Conservation (phyloP, 2,888 invertebrate genomes). For the Rotaria sp. region DNA sequence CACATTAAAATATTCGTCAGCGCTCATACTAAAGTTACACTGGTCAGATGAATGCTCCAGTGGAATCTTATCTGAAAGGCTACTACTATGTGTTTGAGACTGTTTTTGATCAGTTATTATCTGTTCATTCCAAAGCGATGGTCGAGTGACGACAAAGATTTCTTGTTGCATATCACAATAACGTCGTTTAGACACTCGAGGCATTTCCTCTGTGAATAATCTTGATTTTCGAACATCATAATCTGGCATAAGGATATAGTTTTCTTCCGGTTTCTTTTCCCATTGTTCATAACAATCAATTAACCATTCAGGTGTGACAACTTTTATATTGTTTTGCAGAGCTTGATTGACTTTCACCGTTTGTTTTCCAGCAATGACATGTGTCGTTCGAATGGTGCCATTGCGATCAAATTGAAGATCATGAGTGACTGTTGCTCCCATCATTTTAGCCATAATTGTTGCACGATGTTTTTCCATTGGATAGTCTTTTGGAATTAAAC, state of each 20-base stretch:
- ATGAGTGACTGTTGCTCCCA: slow-evolving; percentile 36
- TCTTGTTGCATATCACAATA: background rate
- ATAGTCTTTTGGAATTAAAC: slow-evolving; percentile 29
- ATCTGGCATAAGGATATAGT: slow-evolving; percentile 23
- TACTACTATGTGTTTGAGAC: background rate
- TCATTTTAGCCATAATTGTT: slow-evolving; percentile 32
- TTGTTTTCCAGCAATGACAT: slow-evolving; percentile 37
- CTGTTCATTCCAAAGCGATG: too few species aligned
- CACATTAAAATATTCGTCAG: background rate
- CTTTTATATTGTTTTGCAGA: slow-evolving; percentile 35
- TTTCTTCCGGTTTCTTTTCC: slow-evolving; percentile 28
- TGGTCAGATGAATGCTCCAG: background rate
- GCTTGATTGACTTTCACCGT: slow-evolving; percentile 35
- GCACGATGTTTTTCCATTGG: slow-evolving; percentile 29
- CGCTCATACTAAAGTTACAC: background rate
- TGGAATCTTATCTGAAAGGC: background rate
- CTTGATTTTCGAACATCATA: slow-evolving; percentile 5
- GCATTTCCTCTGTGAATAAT: background rate
- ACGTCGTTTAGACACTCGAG: background rate
- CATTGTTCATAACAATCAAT: slow-evolving; percentile 39
- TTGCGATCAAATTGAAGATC: background rate
- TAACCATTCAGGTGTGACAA: slow-evolving; percentile 40
- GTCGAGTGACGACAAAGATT: background rate
- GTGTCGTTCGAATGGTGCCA: slow-evolving; percentile 25
- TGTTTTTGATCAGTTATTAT: too few species aligned